phyloP scores from a whole-genome alignment of 2,113 vertebrate genomes.

The Carlito syrichta region DNA sequence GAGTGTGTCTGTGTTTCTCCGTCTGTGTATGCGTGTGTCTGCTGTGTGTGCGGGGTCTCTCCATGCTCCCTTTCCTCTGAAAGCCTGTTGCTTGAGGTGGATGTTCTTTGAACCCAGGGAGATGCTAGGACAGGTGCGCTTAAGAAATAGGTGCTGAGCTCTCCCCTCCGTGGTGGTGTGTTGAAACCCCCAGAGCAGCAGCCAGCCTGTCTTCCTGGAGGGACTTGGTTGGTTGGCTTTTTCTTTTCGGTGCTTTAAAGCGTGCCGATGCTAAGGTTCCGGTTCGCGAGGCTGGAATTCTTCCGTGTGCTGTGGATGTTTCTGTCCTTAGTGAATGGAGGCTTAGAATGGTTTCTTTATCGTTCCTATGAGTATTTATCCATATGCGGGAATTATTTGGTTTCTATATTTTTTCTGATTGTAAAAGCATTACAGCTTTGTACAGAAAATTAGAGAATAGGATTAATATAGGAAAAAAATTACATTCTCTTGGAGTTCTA shows the following conservation, averaged over 20 bases:
- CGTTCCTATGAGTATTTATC: neutral
- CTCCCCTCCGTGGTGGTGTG: neutral
- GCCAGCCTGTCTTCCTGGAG: neutral
- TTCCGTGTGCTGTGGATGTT: neutral
- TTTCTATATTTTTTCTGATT: neutral
- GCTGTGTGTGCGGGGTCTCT: neutral
- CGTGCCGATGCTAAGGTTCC: neutral
- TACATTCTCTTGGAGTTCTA: neutral
- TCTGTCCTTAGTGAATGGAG: neutral
- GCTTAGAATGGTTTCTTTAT: neutral
- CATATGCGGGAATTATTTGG: neutral
- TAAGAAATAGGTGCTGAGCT: neutral
- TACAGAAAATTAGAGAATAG: constrained; percentile 23
- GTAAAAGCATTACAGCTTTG: neutral
- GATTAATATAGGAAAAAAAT: neutral
- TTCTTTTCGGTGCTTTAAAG: neutral
- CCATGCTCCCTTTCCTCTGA: neutral
- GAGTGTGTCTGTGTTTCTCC: too few species aligned
- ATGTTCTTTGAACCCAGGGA: neutral
- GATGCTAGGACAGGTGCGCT: neutral
- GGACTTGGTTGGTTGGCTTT: neutral
- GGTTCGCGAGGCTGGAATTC: too few species aligned
- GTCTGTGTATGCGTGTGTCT: too few species aligned
- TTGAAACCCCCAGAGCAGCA: neutral
- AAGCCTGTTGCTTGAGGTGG: neutral